Conservation (phyloP, 2,797 vertebrate genomes). For the Streptopelia turtur region DNA sequence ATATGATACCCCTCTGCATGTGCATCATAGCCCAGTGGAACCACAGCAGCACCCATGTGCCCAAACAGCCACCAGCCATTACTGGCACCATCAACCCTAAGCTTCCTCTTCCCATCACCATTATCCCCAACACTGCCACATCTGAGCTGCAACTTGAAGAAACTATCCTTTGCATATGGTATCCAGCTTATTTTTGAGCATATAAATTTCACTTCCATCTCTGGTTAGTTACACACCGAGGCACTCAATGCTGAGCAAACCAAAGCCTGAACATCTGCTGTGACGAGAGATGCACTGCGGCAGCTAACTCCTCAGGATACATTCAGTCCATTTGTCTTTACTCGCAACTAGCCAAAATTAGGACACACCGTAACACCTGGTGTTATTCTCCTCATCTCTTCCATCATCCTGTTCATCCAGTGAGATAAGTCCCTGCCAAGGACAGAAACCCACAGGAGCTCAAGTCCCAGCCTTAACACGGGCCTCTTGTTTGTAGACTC, state of each 20-base stretch:
- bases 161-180: not conserved
- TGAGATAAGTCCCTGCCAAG: not conserved
- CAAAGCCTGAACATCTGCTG: not conserved
- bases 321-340: not conserved
- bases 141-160: not conserved
- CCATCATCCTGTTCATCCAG: not conserved
- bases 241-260: not conserved
- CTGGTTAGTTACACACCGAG: not conserved
- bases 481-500: not conserved
- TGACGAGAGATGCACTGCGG: not conserved
- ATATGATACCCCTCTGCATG: accelerated
- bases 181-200: not conserved
- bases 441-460: not conserved
- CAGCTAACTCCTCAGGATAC: not conserved
- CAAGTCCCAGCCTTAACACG: not conserved
- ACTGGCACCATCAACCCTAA: not conserved
- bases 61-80: not conserved
- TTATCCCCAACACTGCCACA: not conserved
- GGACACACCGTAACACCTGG: not conserved
- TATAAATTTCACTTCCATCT: not conserved
- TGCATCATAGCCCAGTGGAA: not conserved
- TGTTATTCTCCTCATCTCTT: not conserved
- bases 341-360: not conserved
- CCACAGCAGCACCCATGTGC: not conserved
- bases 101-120: not conserved